Evolutionary conservation across 2,113 vertebrate genomes (phyloP), one percentile per base, ranked within the genome.

Genomic region (Microcebus jonahi): DNA sequence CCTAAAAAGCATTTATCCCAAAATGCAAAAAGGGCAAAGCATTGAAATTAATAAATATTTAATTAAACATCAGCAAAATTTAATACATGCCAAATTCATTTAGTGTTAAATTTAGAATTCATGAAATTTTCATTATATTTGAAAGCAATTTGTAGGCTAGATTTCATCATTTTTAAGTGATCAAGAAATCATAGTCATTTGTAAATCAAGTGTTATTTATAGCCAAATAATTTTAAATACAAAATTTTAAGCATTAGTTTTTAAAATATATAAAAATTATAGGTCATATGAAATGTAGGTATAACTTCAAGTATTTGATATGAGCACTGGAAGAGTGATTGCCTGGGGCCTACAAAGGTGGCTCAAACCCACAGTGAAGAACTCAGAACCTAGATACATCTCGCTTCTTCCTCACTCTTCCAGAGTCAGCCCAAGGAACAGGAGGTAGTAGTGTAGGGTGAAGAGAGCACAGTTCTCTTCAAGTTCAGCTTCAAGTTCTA

Each of bases 161-260:
- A 85, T 85, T 92, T 90, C 21, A 82, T 50, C 48, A 88, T 85
- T 86, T 94, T 57, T 77, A 91, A 85, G 70, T 50, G 55, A 55
- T 88, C n/a, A 91, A 88, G 34, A 97, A 92, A 68, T 87, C 50
- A 85, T 39, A 70, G 50, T 83, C 50, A 75, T 42, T 79, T 83
- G 13, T 88, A 94, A 61, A 88, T 39, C 71, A 88, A 82, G 34
- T 83, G 21, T 75, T 96, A 53, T 48, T 79, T 29, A 55, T 80
- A 80, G 42, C 20, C 57, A 92, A 87, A 65, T 90, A 94, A 53
- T 61, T 95, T 87, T 75, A 75, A 95, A 50, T 25, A 48, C 27
- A 73, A 42, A 86, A 85, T 76, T 65, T 94, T 7, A 85, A 81
- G 8, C n/a, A 85, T 18, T 21, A 7, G 20, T 27, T 88, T 85